Percentiles rank a stretch among this genome's conserved stretches.
Evolutionary conservation across 2,797 vertebrate species (phyloP).

Genomic region (Coendou prehensilis): DNA sequence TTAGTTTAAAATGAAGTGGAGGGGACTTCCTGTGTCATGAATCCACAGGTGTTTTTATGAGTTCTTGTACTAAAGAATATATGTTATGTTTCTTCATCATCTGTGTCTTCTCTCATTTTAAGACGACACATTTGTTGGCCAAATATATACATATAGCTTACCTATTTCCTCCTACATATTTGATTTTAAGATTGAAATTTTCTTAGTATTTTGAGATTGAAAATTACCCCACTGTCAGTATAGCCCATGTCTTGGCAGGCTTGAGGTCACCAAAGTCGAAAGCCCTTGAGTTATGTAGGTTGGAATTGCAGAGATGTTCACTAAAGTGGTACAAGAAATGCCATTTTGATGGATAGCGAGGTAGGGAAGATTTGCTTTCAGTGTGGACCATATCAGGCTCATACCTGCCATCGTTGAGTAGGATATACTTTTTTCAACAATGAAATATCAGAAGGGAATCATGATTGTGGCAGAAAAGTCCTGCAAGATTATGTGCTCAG

Average conservation of each 20-base stretch:
- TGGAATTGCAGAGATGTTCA: background rate
- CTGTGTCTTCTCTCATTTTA: conserved; percentile 35
- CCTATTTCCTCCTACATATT: background rate
- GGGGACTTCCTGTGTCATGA: background rate
- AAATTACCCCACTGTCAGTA: background rate
- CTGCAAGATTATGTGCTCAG: background rate
- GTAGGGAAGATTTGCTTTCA: background rate
- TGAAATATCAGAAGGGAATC: background rate
- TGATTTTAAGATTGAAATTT: background rate
- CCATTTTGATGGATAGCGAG: background rate
- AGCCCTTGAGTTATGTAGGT: background rate
- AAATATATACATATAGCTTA: background rate
- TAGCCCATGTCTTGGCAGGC: background rate
- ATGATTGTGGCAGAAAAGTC: background rate
- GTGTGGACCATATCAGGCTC: background rate
- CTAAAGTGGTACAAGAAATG: background rate
- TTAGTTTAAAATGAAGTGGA: background rate
- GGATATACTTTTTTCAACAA: background rate
- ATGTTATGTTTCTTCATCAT: background rate
- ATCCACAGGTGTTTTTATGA: background rate
- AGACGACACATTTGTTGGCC: background rate
- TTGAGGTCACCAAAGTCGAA: background rate
- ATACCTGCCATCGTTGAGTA: background rate
- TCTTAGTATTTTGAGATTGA: conserved; percentile 45
- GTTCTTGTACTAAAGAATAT: background rate